phyloP scores from a whole-genome alignment of 1,140 invertebrate genomes.

The Drosophila quadrilineata region DNA sequence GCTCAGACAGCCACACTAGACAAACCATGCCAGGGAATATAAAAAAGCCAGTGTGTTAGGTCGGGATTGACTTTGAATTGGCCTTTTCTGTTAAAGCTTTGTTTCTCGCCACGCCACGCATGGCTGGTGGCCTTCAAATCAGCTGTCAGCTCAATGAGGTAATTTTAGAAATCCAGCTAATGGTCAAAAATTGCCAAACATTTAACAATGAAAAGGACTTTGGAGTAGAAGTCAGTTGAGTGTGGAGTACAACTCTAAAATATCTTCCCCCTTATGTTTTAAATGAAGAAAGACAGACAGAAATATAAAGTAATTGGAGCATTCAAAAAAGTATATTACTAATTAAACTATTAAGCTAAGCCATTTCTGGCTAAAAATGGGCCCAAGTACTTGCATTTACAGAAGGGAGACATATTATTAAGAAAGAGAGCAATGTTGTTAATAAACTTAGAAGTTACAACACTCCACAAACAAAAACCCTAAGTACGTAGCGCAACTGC shows the following conservation, averaged over 20 bases:
- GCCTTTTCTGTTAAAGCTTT: slow-evolving; percentile 9
- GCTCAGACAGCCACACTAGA: slow-evolving; percentile 14
- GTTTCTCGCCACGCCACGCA: slow-evolving; percentile 15
- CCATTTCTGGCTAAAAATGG: slow-evolving; percentile 36
- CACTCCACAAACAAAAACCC: slow-evolving; percentile 13
- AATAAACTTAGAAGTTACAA: slow-evolving; percentile 49
- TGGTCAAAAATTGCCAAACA: not conserved
- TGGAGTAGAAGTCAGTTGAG: no score
- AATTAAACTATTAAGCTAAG: no score
- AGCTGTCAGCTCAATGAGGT: slow-evolving; percentile 24
- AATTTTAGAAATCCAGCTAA: not conserved
- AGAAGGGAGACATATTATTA: not conserved
- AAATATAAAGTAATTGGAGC: slow-evolving; percentile 55
- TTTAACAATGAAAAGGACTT: no score
- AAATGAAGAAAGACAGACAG: no score
- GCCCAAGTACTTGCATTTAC: not conserved
- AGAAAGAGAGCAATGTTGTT: slow-evolving; percentile 15
- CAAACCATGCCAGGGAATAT: slow-evolving; percentile 35
- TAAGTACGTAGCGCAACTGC: slow-evolving; percentile 30
- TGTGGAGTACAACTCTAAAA: no score
- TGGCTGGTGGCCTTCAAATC: slow-evolving; percentile 43
- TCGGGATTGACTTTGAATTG: slow-evolving; percentile 57
- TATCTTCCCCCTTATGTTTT: no score
- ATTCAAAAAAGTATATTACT: slow-evolving; percentile 50
- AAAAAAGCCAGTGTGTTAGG: slow-evolving; percentile 54